Evolutionary conservation across 2,888 invertebrate species (phyloP), one percentile per base, ranked within the genome.

Genomic region (Tenthredo amoena): DNA sequence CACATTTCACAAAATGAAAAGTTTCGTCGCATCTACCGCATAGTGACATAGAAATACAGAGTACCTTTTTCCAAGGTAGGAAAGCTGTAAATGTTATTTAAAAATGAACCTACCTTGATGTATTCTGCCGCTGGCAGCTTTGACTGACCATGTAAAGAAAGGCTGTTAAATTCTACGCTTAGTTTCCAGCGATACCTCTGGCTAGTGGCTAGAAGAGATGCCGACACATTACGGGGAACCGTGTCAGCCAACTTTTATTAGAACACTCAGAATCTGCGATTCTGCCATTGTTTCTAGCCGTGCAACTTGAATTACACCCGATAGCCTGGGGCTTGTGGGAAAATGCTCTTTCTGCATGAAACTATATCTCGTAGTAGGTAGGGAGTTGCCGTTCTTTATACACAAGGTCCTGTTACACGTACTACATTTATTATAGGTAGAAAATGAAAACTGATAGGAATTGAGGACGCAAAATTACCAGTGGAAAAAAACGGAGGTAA

Each of bases 241-340:
- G n/a, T 50, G 55, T 55, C 50, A 55, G 47, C 26, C 26, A 50
- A 50, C 50, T 77, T 77, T 77, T 34, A 34, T 77, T 77, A 55
- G 34, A 55, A 77, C 50, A 74, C 74, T 74, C 74, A 43, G 21
- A 21, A 40, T 43, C 74, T 40, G n/a, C 21, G 43, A 43, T 72
- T 72, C 71, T 6, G 40, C 71, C n/a, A 34, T n/a, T 68, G 34
- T 18, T 34, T 18, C 18, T 34, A 18, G 68, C 68, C 15, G 15
- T 18, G 68, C 68, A 68, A 34, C 68, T 68, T 15, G 68, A 31
- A 68, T 68, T 7, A 34, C 31, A 15, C 68, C 5, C 68, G 34
- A 68, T 68, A 34, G 68, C 68, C 68, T 18, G 31, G 34, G 68
- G 68, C 68, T 68, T 68, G 18, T 68, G 68, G 34, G 34, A 34